Evolutionary conservation across 2,888 invertebrate species (phyloP).

Genomic region (Phlogophora meticulosa): DNA sequence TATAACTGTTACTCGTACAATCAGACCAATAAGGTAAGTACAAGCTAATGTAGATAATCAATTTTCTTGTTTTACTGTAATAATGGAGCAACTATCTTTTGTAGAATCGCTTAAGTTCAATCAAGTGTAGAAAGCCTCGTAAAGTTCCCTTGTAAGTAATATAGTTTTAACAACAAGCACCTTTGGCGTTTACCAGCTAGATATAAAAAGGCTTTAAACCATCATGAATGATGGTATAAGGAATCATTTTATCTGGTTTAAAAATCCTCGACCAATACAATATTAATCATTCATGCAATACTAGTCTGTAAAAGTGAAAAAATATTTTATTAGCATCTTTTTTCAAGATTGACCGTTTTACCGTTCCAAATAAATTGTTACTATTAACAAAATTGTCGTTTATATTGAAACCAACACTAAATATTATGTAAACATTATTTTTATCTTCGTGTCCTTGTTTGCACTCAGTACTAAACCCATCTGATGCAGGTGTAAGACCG

Average conservation of each 20-base stretch:
- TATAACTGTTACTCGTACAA: conserved; percentile 33
- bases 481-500: conserved; percentile 67
- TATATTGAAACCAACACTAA: too few species aligned
- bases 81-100: conserved; percentile 3
- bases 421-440: too few species aligned
- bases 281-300: not conserved
- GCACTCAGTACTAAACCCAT: conserved; percentile 60
- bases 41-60: conserved; percentile 7
- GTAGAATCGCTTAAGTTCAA: not conserved
- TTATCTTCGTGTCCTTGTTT: conserved; percentile 36
- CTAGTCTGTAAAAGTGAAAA: not conserved
- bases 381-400: too few species aligned
- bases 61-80: conserved; percentile 20
- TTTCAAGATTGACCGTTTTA: not conserved
- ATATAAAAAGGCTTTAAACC: not conserved
- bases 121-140: not conserved
- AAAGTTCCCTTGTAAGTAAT: not conserved
- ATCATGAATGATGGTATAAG: not conserved
- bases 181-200: not conserved
- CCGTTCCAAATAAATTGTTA: too few species aligned
- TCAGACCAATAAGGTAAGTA: conserved; percentile 21
- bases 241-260: not conserved
- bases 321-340: not conserved
- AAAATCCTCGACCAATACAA: not conserved
- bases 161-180: not conserved